phyloP scores from a whole-genome alignment of 2,797 vertebrate genomes.

The Morelia viridis region DNA sequence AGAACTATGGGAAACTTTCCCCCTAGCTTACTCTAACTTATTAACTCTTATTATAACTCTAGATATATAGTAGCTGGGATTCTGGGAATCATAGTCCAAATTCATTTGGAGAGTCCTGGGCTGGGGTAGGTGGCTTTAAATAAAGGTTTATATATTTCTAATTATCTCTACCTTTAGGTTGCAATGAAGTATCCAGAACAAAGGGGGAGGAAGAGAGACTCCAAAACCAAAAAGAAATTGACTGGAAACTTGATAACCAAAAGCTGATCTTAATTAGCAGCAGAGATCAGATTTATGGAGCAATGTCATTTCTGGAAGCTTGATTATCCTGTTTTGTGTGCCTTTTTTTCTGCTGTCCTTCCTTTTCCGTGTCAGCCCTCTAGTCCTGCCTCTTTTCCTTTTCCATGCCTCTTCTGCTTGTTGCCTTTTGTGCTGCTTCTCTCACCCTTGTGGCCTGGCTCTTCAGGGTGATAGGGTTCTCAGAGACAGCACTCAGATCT shows the following conservation, averaged over 20 bases:
- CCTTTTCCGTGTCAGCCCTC: not conserved
- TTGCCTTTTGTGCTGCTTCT: not conserved
- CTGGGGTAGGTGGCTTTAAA: not conserved
- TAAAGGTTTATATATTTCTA: not conserved
- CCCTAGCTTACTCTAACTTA: not conserved
- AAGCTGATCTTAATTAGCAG: not conserved
- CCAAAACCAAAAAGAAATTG: not conserved
- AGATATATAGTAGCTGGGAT: not conserved
- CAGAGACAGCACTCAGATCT: not conserved
- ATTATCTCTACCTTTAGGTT: not conserved
- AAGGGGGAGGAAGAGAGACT: not conserved
- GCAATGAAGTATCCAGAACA: not conserved
- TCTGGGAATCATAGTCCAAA: not conserved
- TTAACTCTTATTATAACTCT: not conserved
- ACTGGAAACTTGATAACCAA: not conserved
- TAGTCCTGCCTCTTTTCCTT: not conserved
- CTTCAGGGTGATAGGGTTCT: not conserved
- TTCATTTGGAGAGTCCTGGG: not conserved
- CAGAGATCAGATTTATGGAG: not conserved
- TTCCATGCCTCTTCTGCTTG: not conserved
- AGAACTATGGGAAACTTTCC: not conserved
- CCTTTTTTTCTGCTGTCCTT: not conserved
- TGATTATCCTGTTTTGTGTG: not conserved
- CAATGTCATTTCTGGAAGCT: not conserved
- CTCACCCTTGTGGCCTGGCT: not conserved